Base-by-base conservation (phyloP, 2,888 invertebrate genomes). In the Petrolisthes cinctipes region DNA sequence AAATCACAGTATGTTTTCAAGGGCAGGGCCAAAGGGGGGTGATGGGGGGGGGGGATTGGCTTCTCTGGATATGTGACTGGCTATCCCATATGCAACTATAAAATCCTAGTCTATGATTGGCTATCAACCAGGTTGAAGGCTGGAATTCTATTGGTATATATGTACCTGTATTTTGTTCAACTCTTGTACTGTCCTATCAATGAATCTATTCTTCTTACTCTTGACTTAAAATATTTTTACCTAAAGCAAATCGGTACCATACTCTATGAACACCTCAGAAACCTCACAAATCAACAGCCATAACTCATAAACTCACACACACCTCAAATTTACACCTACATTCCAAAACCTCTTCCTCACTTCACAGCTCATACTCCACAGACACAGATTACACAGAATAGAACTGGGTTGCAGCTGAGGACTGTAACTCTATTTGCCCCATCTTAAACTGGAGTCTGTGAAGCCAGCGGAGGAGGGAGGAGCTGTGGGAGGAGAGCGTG, bases 381-480 rank as follows among this genome's bases (percentile, higher is more conserved):
- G 17, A n/a, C 68, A 5, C 2, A 14, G 82, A 37, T 91, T 94
- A 96, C 92, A 96, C 94, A 61, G 95, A 95, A 93, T 96, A 97
- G 93, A 97, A 97, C 92, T 97, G 97, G 7, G 97, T 97, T n/a
- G 96, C 97, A 83, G 96, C 96, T 0, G 97, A 97, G 2, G 97
- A 97, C 93, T 98, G 97, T 91, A 97, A 94, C 93, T 99, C 99
- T 85, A 98, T 96, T 94, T 99, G 99, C 5, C 98, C 98, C 96
- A 99, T 98, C 94, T 99, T 99, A 92, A 99, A 98, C 92, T 99
- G 97, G 90, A 99, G 94, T 82, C 98, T 94, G 93, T 98, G 97
- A 86, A 99, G 94, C 96, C 98, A 98, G 91, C 96, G 95, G 1
- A 96, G 93, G 51, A 96, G 93, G 53, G 83, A 79, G 17, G 87